Percentiles rank a stretch among this genome's conserved stretches.
Evolutionary conservation across 2,797 vertebrate genomes (phyloP).

Genomic region (Arrhamphus sclerolepis): DNA sequence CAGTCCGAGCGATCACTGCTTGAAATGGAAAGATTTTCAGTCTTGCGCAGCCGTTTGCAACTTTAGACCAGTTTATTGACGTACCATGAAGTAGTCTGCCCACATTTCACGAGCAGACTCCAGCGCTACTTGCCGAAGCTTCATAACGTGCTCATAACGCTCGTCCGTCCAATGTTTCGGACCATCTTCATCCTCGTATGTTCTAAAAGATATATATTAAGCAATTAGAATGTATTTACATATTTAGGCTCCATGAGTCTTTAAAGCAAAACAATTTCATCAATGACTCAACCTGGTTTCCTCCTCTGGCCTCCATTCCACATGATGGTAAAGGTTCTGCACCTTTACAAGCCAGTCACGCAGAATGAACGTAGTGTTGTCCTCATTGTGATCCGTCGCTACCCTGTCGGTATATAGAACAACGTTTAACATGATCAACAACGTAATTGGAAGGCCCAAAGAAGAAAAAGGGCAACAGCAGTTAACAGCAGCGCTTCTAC

Average conservation of each 20-base stretch:
- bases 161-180: constrained; percentile 89
- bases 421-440: constrained; percentile 18
- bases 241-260: neutral
- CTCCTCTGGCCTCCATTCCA: constrained; percentile 91
- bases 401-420: constrained; percentile 81
- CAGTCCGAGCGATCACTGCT: neutral
- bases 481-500: neutral
- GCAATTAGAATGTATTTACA: neutral
- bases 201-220: constrained; percentile 66
- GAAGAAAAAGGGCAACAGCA: constrained; percentile 2
- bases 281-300: constrained; percentile 79
- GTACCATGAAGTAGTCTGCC: constrained; percentile 93
- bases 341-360: constrained; percentile 90
- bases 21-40: constrained; percentile 19
- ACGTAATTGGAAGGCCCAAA: neutral
- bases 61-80: constrained; percentile 34
- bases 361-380: constrained; percentile 88
- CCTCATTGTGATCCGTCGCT: constrained; percentile 91
- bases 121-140: constrained; percentile 89
- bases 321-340: constrained; percentile 88
- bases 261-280: neutral
- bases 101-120: constrained; percentile 90
- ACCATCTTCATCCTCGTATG: constrained; percentile 85
- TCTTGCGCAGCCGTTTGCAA: constrained; percentile 11
- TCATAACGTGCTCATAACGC: constrained; percentile 92